These are phyloP conservation scores for Jaculus jaculus DNA, from an alignment of 2,113 vertebrate genomes.

Conservation along the genomic window DNA sequence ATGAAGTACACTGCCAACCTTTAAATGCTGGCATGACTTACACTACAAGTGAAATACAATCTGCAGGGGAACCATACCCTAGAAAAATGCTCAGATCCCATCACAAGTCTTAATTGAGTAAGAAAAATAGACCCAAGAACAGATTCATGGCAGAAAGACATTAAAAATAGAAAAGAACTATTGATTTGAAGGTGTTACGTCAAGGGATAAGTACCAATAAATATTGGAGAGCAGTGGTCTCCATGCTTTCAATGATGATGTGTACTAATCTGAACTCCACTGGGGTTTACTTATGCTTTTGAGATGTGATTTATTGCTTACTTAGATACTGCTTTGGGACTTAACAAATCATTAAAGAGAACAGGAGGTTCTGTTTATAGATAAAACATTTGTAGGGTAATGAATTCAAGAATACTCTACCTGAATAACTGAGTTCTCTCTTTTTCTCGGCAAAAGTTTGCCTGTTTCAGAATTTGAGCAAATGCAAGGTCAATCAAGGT, in stretches of 20 bases:
- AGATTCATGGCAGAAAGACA: conserved; percentile 80
- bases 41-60: conserved; percentile 76
- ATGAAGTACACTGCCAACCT: conserved; percentile 7
- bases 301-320: conserved; percentile 72
- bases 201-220: conserved; percentile 75
- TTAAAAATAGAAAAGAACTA: conserved; percentile 86
- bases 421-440: conserved; percentile 3
- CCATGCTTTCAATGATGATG: conserved; percentile 57
- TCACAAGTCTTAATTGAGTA: conserved; percentile 75
- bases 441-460: conserved; percentile 16
- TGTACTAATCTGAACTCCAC: conserved; percentile 54
- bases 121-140: conserved; percentile 69
- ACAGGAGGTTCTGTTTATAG: conserved; percentile 39
- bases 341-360: conserved; percentile 70
- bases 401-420: conserved; percentile 27
- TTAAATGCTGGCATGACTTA: conserved; percentile 43
- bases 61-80: conserved; percentile 3
- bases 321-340: conserved; percentile 56
- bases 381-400: conserved; percentile 8
- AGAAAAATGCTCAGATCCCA: conserved; percentile 78
- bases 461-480: conserved; percentile 45
- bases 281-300: conserved; percentile 69
- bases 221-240: conserved; percentile 66
- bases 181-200: conserved; percentile 80
- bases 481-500: background rate